Evolutionary conservation across 2,113 vertebrate species (phyloP).

Genomic region (Caranx ignobilis): DNA sequence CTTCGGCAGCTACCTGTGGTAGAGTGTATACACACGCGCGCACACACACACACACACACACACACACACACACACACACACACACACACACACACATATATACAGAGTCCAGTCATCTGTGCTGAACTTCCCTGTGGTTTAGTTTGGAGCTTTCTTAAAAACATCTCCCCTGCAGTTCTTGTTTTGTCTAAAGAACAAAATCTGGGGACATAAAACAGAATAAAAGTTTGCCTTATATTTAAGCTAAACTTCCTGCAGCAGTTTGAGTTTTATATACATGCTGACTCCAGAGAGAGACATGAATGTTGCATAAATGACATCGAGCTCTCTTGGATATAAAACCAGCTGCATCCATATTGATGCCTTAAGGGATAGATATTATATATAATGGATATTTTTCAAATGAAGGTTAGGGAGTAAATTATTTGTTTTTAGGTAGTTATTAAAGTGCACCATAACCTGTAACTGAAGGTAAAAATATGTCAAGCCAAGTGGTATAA

Average conservation of each 20-base stretch:
- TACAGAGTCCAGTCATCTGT: no score
- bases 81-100: no score
- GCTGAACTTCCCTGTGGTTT: no score
- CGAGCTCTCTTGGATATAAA: constrained; percentile 11
- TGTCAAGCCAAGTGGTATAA: constrained; percentile 36
- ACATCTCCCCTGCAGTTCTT: no score
- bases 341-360: constrained; percentile 13
- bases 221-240: no score
- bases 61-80: no score
- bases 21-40: no score
- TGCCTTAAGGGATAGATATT: constrained; percentile 13
- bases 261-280: constrained; percentile 15
- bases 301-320: constrained; percentile 47
- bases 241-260: background rate
- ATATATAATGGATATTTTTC: constrained; percentile 22
- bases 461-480: constrained; percentile 45
- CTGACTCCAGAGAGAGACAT: constrained; percentile 24
- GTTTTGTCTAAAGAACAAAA: no score
- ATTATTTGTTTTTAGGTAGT: constrained; percentile 40
- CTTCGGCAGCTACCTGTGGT: no score
- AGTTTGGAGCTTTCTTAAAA: no score
- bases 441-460: constrained; percentile 49
- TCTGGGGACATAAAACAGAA: no score
- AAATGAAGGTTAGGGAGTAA: constrained; percentile 45
- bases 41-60: no score